phyloP scores from a whole-genome alignment of 1,140 invertebrate species.

The Eriosoma lanigerum region DNA sequence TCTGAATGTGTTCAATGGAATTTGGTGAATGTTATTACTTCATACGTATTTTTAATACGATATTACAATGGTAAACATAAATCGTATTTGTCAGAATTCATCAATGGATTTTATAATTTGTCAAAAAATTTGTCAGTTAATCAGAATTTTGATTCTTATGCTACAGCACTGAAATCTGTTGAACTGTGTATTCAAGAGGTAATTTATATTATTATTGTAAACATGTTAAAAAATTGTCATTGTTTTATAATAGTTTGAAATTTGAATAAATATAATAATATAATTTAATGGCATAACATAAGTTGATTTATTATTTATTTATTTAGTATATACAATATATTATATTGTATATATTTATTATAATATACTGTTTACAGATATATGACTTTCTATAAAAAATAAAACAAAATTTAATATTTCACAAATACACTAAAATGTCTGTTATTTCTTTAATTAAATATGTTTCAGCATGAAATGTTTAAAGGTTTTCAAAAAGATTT shows the following conservation, averaged over 20 bases:
- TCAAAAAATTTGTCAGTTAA: constrained; percentile 66
- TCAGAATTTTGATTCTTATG: constrained; percentile 64
- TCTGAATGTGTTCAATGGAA: constrained; percentile 69
- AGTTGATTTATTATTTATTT: no score
- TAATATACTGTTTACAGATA: no score
- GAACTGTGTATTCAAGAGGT: constrained; percentile 60
- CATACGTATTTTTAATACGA: constrained; percentile 67
- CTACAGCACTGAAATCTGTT: constrained; percentile 67
- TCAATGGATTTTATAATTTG: constrained; percentile 63
- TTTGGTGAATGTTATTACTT: constrained; percentile 68
- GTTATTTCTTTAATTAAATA: not conserved
- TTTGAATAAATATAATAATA: no score
- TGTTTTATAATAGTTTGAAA: no score
- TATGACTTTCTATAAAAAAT: no score
- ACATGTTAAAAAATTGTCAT: not conserved
- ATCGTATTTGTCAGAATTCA: constrained; percentile 64
- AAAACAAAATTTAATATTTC: no score
- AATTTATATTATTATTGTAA: constrained; percentile 3
- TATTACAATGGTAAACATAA: constrained; percentile 72
- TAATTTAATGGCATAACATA: no score
- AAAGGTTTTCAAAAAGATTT: constrained; percentile 58
- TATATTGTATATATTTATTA: not conserved
- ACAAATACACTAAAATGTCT: no score
- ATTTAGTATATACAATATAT: no score
- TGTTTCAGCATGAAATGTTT: constrained; percentile 56